Evolutionary conservation across 2,888 invertebrate genomes (phyloP).

Genomic region (Lucinisca nassula): DNA sequence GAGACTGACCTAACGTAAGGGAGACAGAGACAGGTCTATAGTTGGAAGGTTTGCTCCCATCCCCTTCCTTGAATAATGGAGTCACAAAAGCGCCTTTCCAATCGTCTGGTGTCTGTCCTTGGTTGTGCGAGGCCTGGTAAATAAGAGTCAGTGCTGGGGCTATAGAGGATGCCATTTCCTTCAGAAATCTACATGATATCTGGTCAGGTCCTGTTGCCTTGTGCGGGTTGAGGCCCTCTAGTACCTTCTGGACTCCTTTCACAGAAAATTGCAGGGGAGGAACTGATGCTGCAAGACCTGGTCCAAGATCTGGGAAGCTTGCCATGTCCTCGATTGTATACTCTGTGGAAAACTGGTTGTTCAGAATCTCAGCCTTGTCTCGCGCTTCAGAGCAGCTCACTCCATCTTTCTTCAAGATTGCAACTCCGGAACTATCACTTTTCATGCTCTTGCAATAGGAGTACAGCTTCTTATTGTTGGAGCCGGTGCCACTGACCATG

Average conservation of each 20-base stretch:
- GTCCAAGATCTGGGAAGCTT: no score
- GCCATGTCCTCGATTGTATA: no score
- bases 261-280: no score
- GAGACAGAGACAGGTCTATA: background rate
- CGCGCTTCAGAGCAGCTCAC: background rate
- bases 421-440: background rate
- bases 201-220: background rate
- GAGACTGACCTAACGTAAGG: background rate
- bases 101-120: background rate
- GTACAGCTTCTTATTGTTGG: background rate
- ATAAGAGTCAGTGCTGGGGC: background rate
- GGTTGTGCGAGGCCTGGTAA: background rate
- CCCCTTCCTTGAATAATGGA: background rate
- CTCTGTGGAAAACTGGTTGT: background rate
- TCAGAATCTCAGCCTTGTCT: constrained; percentile 14
- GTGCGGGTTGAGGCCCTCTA: background rate
- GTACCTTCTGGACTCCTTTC: no score
- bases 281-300: no score
- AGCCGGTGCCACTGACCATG: background rate
- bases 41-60: background rate
- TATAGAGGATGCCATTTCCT: background rate
- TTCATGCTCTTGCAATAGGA: background rate
- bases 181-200: background rate
- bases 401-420: background rate
- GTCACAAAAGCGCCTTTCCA: background rate